Conservation (phyloP, 1,140 invertebrate species). For the Drosophila prosaltans region DNA sequence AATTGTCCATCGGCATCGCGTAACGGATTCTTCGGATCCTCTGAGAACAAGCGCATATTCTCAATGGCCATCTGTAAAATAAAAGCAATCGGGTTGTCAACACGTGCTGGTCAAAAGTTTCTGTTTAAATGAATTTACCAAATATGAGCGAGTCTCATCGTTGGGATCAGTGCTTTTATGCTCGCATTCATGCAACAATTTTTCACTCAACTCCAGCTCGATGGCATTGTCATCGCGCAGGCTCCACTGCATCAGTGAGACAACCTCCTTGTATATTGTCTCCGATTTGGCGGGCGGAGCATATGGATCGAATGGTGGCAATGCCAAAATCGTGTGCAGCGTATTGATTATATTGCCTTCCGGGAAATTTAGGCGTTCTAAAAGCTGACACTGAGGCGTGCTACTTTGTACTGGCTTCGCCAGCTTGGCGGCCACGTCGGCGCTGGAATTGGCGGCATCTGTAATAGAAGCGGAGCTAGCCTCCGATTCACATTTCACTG, state of each 20-base stretch:
- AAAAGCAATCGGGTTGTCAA: neutral
- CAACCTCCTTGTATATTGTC: conserved; percentile 68
- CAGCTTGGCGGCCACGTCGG: conserved; percentile 34
- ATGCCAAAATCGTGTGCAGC: conserved; percentile 70
- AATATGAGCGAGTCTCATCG: conserved; percentile 69
- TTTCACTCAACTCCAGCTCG: conserved; percentile 71
- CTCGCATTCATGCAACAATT: conserved; percentile 64
- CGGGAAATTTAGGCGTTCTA: conserved; percentile 67
- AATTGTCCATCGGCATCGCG: conserved; percentile 67
- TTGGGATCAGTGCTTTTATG: conserved; percentile 55
- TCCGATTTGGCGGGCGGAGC: conserved; percentile 69
- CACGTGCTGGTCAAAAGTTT: too few relatives aligned
- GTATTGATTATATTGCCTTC: conserved; percentile 73
- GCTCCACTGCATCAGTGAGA: conserved; percentile 75
- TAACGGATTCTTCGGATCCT: conserved; percentile 70
- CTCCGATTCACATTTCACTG: conserved; percentile 52
- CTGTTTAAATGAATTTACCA: conserved; percentile 38
- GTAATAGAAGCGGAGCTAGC: conserved; percentile 42
- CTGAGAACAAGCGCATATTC: conserved; percentile 70
- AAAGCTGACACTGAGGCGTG: conserved; percentile 60
- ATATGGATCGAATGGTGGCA: conserved; percentile 77
- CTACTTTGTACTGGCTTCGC: conserved; percentile 39
- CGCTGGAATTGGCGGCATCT: conserved; percentile 9
- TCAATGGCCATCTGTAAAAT: conserved; percentile 65
- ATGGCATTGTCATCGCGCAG: conserved; percentile 76